A percentile compares a stretch with the other conserved stretches of the same genome.
phyloP scores from a whole-genome alignment of 2,888 invertebrate genomes.

The Lymantria monacha region DNA sequence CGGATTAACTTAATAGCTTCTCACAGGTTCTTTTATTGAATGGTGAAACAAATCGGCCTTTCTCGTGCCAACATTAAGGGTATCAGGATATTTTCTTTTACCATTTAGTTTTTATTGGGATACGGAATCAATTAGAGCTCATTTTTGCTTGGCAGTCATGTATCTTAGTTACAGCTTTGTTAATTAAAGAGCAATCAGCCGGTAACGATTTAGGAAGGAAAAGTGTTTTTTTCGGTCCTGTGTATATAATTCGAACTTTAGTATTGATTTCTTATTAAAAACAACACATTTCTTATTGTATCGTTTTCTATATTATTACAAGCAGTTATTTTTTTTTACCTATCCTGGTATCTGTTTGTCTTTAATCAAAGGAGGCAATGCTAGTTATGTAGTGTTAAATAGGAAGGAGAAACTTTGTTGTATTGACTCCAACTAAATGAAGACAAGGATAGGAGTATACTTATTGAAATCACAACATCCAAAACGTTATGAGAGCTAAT shows the following conservation, averaged over 20 bases:
- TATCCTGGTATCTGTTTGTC: too few species aligned
- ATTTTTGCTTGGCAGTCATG: constrained; percentile 21
- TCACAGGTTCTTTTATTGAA: constrained; percentile 66
- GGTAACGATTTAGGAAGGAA: background rate
- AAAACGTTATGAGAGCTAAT: too few species aligned
- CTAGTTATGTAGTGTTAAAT: too few species aligned
- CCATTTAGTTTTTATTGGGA: constrained; percentile 35
- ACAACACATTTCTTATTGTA: background rate
- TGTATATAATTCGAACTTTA: background rate
- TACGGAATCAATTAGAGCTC: constrained; percentile 37
- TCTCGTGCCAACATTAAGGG: constrained; percentile 45
- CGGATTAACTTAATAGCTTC: constrained; percentile 66
- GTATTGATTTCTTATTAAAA: too few species aligned
- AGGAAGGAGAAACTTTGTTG: too few species aligned
- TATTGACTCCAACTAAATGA: too few species aligned
- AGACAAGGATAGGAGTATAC: too few species aligned
- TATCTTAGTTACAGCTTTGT: constrained; percentile 10
- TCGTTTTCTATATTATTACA: background rate
- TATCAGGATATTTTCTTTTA: constrained; percentile 39
- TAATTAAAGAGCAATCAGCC: constrained; percentile 19
- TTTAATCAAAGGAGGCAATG: too few species aligned
- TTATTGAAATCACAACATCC: too few species aligned
- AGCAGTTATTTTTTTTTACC: too few species aligned
- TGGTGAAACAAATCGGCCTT: constrained; percentile 61
- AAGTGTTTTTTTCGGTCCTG: background rate